Evolutionary conservation across 2,888 invertebrate species (phyloP).

Genomic region (Agrotis ipsilon): DNA sequence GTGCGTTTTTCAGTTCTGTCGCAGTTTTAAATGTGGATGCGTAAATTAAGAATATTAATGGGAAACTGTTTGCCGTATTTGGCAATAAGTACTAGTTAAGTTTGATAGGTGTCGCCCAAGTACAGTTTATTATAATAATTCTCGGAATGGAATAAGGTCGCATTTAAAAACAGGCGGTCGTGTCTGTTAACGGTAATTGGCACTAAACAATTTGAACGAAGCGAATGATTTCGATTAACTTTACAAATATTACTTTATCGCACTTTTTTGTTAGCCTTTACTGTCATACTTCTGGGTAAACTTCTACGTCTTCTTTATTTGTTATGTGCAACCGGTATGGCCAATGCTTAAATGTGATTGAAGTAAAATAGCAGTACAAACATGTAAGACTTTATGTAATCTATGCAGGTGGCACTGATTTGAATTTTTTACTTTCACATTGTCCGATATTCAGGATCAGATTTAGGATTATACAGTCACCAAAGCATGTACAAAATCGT

Average conservation of each 20-base stretch:
- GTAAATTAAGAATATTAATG: constrained; percentile 49
- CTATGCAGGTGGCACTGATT: too few relatives aligned
- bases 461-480: too few relatives aligned
- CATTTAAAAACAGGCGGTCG: constrained; percentile 24
- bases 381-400: too few relatives aligned
- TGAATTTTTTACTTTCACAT: too few relatives aligned
- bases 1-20: constrained; percentile 13
- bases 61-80: constrained; percentile 33
- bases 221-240: background rate
- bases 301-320: too few relatives aligned
- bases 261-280: too few relatives aligned
- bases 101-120: constrained; percentile 31
- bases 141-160: constrained; percentile 29
- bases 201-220: constrained; percentile 23
- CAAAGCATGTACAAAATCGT: too few relatives aligned
- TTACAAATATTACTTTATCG: background rate
- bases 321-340: too few relatives aligned
- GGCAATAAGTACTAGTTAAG: constrained; percentile 52
- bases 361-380: too few relatives aligned
- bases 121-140: constrained; percentile 37
- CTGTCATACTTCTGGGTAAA: too few relatives aligned
- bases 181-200: constrained; percentile 31
- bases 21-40: constrained; percentile 28
- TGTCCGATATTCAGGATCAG: too few relatives aligned
- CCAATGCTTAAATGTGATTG: too few relatives aligned